Evolutionary conservation across 2,888 invertebrate species (phyloP).

Genomic region (Empis stercorea): DNA sequence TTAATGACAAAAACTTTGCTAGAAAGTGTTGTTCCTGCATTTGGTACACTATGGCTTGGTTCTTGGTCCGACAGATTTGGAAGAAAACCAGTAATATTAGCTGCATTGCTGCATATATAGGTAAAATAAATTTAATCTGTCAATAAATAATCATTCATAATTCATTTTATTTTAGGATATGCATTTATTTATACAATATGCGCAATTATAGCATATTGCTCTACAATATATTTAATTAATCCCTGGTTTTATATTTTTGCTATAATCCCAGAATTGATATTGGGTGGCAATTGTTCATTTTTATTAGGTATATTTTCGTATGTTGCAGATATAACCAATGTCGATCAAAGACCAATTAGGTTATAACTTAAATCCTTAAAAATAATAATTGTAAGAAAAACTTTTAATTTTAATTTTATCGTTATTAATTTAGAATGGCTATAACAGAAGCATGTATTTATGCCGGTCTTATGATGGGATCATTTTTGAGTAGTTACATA

Average conservation of each 20-base stretch:
- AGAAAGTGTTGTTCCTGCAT: constrained; percentile 52
- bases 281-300: constrained; percentile 48
- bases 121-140: constrained; percentile 30
- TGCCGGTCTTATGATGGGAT: constrained; percentile 48
- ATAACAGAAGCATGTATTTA: constrained; percentile 46
- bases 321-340: constrained; percentile 50
- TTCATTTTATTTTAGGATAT: constrained; percentile 24
- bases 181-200: constrained; percentile 21
- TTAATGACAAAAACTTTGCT: constrained; percentile 48
- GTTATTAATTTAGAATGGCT: constrained; percentile 42
- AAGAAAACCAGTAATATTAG: constrained; percentile 53
- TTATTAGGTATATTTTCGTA: constrained; percentile 52
- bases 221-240: constrained; percentile 20
- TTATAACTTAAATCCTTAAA: too few species aligned
- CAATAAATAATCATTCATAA: background rate
- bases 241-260: constrained; percentile 39
- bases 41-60: constrained; percentile 58
- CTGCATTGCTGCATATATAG: constrained; percentile 48
- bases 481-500: constrained; percentile 45
- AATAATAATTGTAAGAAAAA: too few species aligned
- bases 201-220: constrained; percentile 20
- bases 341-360: constrained; percentile 45
- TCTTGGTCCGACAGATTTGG: constrained; percentile 75
- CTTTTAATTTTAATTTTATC: too few species aligned
- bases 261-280: constrained; percentile 44